These are phyloP conservation scores for Phyto melanocephala DNA, from an alignment of 2,888 invertebrate genomes.

Conservation along the genomic window DNA sequence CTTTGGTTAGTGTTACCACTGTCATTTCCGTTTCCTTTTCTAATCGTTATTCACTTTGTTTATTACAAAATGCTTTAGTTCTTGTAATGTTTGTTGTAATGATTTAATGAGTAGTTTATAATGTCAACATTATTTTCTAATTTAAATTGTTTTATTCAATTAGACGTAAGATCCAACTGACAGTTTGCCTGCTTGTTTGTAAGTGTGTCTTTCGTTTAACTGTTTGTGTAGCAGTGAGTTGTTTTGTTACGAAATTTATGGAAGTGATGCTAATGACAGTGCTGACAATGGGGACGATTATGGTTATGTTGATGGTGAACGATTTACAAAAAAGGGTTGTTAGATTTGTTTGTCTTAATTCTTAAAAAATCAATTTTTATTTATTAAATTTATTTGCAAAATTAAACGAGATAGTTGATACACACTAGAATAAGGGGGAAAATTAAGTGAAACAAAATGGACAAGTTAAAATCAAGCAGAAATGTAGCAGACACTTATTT, in stretches of 20 bases:
- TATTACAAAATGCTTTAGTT: background rate
- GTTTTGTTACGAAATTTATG: background rate
- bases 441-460: too few relatives aligned
- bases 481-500: too few relatives aligned
- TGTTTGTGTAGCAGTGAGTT: background rate
- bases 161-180: background rate
- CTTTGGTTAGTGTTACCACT: conserved; percentile 29
- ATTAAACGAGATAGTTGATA: background rate
- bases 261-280: conserved; percentile 2
- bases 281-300: background rate
- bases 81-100: conserved; percentile 36
- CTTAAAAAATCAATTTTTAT: conserved; percentile 47
- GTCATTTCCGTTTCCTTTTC: conserved; percentile 40
- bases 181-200: background rate
- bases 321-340: background rate
- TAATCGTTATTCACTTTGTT: background rate
- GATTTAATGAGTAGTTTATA: conserved; percentile 65
- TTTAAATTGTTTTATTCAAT: conserved; percentile 56
- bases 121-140: conserved; percentile 64
- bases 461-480: too few relatives aligned
- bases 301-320: background rate
- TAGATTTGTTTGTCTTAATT: conserved; percentile 7
- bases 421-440: too few relatives aligned
- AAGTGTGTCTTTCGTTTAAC: background rate
- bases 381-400: background rate